Evolutionary conservation across 1,140 invertebrate genomes (phyloP).

Genomic region (Grapholita molesta): DNA sequence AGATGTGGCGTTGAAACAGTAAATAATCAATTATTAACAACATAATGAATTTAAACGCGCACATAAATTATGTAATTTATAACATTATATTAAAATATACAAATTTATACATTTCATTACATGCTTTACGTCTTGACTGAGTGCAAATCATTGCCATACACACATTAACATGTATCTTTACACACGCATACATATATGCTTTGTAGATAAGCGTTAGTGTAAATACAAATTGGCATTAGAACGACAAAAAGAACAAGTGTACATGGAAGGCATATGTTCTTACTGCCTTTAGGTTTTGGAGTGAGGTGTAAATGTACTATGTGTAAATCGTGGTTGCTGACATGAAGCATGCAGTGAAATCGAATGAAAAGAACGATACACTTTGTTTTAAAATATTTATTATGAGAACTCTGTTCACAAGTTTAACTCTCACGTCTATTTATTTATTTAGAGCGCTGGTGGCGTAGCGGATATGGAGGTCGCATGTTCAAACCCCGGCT

Average conservation of each 20-base stretch:
- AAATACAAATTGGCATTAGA: background rate
- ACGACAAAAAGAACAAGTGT: background rate
- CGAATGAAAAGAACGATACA: slow-evolving; percentile 29
- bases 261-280: background rate
- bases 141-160: background rate
- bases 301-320: slow-evolving; percentile 20
- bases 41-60: background rate
- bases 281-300: background rate
- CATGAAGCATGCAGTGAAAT: slow-evolving; percentile 55
- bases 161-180: background rate
- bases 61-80: background rate
- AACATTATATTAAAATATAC: background rate
- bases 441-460: no score
- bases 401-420: background rate
- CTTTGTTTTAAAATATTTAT: background rate
- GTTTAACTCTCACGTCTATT: background rate
- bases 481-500: no score
- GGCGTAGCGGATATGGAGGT: no score
- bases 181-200: background rate
- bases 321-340: slow-evolving; percentile 43
- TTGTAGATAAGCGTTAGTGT: background rate
- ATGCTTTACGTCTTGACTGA: background rate
- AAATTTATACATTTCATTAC: background rate
- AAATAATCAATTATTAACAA: background rate
- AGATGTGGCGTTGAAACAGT: background rate